Base-by-base conservation (phyloP, 2,888 invertebrate species). In the Bhutanitis thaidina region DNA sequence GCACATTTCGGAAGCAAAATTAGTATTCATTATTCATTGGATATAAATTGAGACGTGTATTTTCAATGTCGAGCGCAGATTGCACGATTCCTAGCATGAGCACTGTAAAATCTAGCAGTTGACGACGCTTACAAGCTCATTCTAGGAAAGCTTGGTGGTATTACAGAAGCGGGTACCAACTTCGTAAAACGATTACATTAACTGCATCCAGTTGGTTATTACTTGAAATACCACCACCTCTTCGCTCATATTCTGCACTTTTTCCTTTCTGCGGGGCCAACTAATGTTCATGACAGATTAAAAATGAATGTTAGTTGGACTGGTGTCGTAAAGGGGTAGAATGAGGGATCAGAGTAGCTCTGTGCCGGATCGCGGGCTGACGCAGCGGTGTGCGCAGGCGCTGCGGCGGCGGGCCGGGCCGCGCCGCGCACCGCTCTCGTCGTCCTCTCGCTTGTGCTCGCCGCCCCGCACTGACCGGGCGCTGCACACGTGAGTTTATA, bases 391-490 rank as follows among this genome's bases (percentile, higher is more conserved):
- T 83, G 77, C 78, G 80, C 82, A 89, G 82, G 86, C 86, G 80
- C 77, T 71, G 77, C 77, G 78, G 79, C 79, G 78, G 70, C 80
- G 75, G 71, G 71, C 67, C 73, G 69, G 70, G 60, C 65, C 78
- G 71, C 71, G 76, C 71, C 80, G 71, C 77, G 74, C 76, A 75
- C 73, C 74, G 74, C 76, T 61, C 80, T 78, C 64, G 60, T 78
- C 76, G 76, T 72, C 71, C 78, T 85, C 70, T 71, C 76, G 78
- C 85, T 85, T 75, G 86, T 76, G 71, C 73, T 71, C 65, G 69
- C 75, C 76, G 85, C 77, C 79, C 77, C 85, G 82, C 84, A 77
- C 82, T 86, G 83, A 86, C 84, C 82, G 82, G 81, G 80, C 81
- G 78, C 67, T 67, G 76, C 80, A 72, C 77, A 83, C 82, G 87